Percentiles rank a stretch among this genome's conserved stretches.
phyloP scores from a whole-genome alignment of 2,888 invertebrate species.

The Trypoxylon attenuatum region DNA sequence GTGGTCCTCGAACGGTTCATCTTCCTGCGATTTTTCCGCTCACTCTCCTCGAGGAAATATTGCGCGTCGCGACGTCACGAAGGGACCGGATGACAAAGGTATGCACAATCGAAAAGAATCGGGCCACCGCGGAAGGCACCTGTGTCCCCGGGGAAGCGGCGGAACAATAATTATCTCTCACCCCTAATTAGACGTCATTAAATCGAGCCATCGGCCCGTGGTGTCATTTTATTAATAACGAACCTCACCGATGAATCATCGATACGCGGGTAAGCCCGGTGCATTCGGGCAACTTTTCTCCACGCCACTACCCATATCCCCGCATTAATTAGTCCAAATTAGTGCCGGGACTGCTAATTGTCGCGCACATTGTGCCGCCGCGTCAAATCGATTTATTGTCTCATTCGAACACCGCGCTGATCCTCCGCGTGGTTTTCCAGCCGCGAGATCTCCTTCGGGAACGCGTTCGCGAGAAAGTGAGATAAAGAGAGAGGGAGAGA shows the following conservation, averaged over 20 bases:
- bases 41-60: not conserved
- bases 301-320: slow-evolving; percentile 24
- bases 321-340: slow-evolving; percentile 55
- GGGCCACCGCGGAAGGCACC: slow-evolving; percentile 19
- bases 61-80: not conserved
- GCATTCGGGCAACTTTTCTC: slow-evolving; percentile 41
- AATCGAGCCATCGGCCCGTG: slow-evolving; percentile 40
- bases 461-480: slow-evolving; percentile 14
- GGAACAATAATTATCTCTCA: slow-evolving; percentile 38
- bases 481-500: not conserved
- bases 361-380: slow-evolving; percentile 51
- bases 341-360: slow-evolving; percentile 53
- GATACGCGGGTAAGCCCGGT: slow-evolving; percentile 26
- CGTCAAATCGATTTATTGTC: slow-evolving; percentile 60
- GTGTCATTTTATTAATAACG: slow-evolving; percentile 50
- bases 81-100: slow-evolving; percentile 4
- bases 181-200: slow-evolving; percentile 56
- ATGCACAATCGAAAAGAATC: not conserved
- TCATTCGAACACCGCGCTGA: slow-evolving; percentile 17
- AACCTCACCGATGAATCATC: slow-evolving; percentile 46
- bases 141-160: slow-evolving; percentile 7
- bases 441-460: slow-evolving; percentile 12
- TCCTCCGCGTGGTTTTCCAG: slow-evolving; percentile 21
- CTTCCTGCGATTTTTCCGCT: not conserved
- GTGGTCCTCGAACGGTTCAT: not conserved